Evolutionary conservation across 1,140 invertebrate species (phyloP).

Genomic region (Caenorhabditis inopinata): DNA sequence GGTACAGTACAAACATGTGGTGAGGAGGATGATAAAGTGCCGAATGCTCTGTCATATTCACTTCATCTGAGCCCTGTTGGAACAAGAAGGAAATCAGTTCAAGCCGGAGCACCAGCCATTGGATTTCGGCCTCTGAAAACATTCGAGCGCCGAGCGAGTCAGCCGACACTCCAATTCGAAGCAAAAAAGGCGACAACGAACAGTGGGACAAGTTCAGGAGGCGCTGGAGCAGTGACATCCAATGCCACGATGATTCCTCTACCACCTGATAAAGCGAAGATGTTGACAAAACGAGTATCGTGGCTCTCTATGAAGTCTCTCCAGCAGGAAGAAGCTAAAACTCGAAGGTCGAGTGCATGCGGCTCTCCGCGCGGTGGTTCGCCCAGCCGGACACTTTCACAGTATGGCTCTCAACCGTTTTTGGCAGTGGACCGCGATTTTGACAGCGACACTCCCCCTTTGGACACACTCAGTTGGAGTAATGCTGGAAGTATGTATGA

Average conservation of each 20-base stretch:
- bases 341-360: conserved; percentile 38
- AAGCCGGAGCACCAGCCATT: conserved; percentile 60
- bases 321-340: conserved; percentile 54
- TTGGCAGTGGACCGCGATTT: conserved; percentile 55
- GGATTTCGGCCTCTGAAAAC: conserved; percentile 56
- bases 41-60: conserved; percentile 16
- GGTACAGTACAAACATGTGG: conserved; percentile 58
- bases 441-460: conserved; percentile 63
- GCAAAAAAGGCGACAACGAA: background rate
- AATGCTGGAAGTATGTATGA: conserved; percentile 44
- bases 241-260: background rate
- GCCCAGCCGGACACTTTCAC: conserved; percentile 34
- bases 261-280: conserved; percentile 42
- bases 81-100: conserved; percentile 56
- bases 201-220: conserved; percentile 1
- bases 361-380: conserved; percentile 27
- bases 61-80: conserved; percentile 37
- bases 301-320: conserved; percentile 65
- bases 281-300: conserved; percentile 59
- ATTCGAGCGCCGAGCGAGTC: conserved; percentile 48
- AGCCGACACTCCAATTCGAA: conserved; percentile 45
- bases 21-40: conserved; percentile 34
- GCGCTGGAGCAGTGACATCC: background rate
- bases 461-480: conserved; percentile 65
- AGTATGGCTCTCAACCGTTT: conserved; percentile 48